Conservation (phyloP, 64 coral and sea anemone species). For the Montipora foliosa region DNA sequence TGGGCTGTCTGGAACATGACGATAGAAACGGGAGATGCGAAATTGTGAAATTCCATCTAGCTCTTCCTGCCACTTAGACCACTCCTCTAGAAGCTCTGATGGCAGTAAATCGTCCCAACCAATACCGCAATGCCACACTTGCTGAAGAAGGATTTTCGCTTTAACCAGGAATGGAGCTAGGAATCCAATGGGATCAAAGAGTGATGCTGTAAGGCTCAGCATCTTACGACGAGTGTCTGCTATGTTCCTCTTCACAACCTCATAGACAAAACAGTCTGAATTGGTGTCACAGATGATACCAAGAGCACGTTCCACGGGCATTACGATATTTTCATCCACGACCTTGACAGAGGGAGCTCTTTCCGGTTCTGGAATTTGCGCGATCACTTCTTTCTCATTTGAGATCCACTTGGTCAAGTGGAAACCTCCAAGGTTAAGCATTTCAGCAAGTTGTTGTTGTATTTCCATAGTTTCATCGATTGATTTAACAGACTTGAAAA, state of each 20-base stretch:
- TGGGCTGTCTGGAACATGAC: neutral
- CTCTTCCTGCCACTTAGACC: constrained; percentile 8
- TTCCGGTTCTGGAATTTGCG: neutral
- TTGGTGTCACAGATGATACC: constrained; percentile 26
- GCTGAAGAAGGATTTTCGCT: constrained; percentile 16
- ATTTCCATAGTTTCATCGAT: too few species aligned
- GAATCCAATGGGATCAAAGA: constrained; percentile 48
- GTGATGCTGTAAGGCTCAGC: constrained; percentile 5
- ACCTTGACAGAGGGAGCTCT: constrained; percentile 12
- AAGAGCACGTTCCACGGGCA: constrained; percentile 27
- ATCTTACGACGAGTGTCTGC: neutral
- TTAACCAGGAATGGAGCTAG: constrained; percentile 34
- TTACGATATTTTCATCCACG: constrained; percentile 4
- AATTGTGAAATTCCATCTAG: constrained; percentile 29
- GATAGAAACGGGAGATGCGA: neutral
- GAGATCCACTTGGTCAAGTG: too few species aligned
- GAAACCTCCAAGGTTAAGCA: too few species aligned
- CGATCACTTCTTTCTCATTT: too few species aligned
- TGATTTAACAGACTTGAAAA: too few species aligned
- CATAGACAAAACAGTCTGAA: constrained; percentile 29
- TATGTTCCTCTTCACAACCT: neutral
- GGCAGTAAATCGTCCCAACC: constrained; percentile 7
- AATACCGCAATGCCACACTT: constrained; percentile 13
- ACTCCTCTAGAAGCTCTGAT: constrained; percentile 25
- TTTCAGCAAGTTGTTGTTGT: too few species aligned